A percentile compares a stretch with the other conserved stretches of the same genome.
Conservation (phyloP, 2,797 vertebrate genomes). For the Amniataba percoides region DNA sequence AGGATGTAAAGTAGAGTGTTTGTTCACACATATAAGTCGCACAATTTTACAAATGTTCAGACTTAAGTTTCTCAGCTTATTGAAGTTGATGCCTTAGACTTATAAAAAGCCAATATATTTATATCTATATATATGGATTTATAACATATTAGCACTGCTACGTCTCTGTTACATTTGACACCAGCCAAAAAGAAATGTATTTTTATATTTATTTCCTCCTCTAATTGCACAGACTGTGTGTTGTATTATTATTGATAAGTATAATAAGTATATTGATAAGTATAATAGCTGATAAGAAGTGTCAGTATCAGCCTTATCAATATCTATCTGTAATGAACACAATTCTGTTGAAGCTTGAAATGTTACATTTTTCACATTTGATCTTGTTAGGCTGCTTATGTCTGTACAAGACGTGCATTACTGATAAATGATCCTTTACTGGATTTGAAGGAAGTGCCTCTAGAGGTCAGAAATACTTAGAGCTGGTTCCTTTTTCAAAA, state of each 20-base stretch:
- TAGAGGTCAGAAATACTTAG: neutral
- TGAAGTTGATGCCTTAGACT: constrained; percentile 6
- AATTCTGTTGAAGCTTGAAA: constrained; percentile 3
- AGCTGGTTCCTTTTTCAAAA: neutral
- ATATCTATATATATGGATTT: neutral
- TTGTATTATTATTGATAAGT: neutral
- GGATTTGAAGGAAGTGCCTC: constrained; percentile 17
- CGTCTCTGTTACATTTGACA: neutral
- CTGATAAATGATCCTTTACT: neutral
- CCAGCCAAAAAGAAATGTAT: constrained; percentile 11
- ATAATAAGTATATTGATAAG: neutral
- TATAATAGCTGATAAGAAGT: neutral
- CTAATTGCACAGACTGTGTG: neutral
- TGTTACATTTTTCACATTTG: neutral
- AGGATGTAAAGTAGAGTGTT: neutral
- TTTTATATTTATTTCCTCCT: constrained; percentile 15
- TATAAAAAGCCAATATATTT: neutral
- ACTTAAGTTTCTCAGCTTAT: neutral
- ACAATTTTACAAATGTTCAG: neutral
- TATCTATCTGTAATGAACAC: neutral
- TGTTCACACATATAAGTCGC: neutral
- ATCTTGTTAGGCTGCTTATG: neutral
- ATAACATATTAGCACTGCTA: neutral
- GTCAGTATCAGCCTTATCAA: neutral
- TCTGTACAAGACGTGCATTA: neutral